phyloP scores from a whole-genome alignment of 2,888 invertebrate genomes.

The Lasioglossum figueresi region DNA sequence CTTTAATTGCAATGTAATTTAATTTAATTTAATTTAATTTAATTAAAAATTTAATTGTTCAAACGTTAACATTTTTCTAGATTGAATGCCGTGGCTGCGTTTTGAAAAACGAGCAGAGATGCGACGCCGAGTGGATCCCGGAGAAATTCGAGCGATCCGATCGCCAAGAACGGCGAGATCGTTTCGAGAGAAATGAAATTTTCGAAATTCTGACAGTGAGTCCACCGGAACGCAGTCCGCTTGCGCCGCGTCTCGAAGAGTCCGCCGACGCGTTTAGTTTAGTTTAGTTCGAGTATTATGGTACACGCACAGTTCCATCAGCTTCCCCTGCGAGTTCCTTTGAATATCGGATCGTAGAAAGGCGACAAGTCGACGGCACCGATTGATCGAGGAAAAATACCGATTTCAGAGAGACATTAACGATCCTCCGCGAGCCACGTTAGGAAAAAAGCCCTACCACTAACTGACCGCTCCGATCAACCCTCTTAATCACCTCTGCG shows the following conservation, averaged over 20 bases:
- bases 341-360: slow-evolving; percentile 33
- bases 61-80: background rate
- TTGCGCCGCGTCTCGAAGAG: background rate
- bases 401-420: background rate
- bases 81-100: background rate
- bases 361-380: slow-evolving; percentile 15
- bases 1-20: too few species aligned
- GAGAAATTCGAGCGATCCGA: background rate
- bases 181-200: background rate
- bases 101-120: background rate
- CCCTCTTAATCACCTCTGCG: slow-evolving; percentile 1
- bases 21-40: too few species aligned
- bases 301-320: background rate
- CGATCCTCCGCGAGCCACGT: slow-evolving; percentile 32
- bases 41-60: too few species aligned
- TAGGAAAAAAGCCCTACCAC: slow-evolving; percentile 44
- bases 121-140: background rate
- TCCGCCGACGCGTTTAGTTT: background rate
- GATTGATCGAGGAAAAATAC: slow-evolving; percentile 23
- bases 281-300: background rate
- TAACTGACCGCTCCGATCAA: slow-evolving; percentile 16
- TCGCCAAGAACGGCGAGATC: slow-evolving; percentile 3
- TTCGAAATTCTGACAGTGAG: slow-evolving; percentile 2
- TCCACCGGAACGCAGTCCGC: background rate
- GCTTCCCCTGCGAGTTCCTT: background rate